phyloP scores from a whole-genome alignment of 2,113 vertebrate genomes.

The Mustelus asterias region DNA sequence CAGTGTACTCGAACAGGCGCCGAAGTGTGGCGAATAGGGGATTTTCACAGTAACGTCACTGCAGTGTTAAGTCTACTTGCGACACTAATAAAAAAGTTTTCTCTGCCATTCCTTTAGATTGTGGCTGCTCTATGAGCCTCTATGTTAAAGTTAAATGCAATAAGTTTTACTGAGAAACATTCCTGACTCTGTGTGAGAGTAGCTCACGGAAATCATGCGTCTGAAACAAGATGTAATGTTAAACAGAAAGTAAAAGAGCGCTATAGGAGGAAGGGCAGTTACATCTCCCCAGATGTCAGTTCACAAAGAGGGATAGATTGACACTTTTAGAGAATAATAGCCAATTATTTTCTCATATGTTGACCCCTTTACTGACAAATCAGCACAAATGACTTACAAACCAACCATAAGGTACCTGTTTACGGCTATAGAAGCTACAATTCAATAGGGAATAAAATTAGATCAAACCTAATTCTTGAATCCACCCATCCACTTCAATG shows the following conservation, averaged over 20 bases:
- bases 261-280: background rate
- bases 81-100: too few relatives aligned
- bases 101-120: background rate
- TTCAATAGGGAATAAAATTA: conserved; percentile 9
- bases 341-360: background rate
- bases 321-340: background rate
- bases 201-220: background rate
- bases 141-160: background rate
- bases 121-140: background rate
- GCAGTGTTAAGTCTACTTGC: too few relatives aligned
- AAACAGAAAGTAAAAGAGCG: background rate
- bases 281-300: background rate
- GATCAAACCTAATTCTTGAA: background rate
- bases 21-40: too few relatives aligned
- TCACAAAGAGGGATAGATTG: background rate
- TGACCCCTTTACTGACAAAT: background rate
- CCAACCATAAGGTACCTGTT: background rate
- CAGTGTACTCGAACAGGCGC: too few relatives aligned
- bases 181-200: background rate
- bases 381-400: background rate
- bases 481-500: background rate
- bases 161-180: background rate
- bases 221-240: background rate
- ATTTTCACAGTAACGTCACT: too few relatives aligned
- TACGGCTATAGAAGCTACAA: background rate